phyloP scores from a whole-genome alignment of 1,140 invertebrate species.

The Penaeus japonicus region DNA sequence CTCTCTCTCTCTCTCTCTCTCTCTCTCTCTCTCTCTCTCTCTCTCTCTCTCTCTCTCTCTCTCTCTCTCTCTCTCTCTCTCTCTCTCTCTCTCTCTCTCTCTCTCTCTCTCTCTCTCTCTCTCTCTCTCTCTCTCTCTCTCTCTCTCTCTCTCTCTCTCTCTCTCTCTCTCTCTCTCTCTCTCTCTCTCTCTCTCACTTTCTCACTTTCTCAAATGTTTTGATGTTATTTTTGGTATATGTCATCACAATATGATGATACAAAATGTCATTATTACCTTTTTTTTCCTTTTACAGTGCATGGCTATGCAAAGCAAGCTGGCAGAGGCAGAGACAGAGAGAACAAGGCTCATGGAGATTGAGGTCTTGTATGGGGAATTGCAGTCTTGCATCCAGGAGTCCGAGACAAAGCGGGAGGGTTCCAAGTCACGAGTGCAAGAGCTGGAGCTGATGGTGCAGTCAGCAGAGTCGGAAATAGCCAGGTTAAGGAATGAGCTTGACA shows the following conservation, averaged over 20 bases:
- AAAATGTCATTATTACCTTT: not conserved
- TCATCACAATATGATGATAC: not conserved
- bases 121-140: no score
- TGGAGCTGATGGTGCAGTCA: conserved; percentile 58
- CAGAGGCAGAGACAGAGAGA: conserved; percentile 39
- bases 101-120: no score
- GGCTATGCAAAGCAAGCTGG: conserved; percentile 50
- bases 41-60: no score
- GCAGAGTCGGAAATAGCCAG: conserved; percentile 57
- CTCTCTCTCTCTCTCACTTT: no score
- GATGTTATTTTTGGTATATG: not conserved
- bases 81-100: no score
- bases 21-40: no score
- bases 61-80: no score
- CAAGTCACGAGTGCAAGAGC: conserved; percentile 49
- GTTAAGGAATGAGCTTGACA: conserved; percentile 45
- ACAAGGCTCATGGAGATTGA: conserved; percentile 42
- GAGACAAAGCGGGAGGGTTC: conserved; percentile 55
- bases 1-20: no score
- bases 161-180: no score
- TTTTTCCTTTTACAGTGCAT: conserved; percentile 35
- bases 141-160: no score
- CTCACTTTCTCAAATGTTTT: not conserved
- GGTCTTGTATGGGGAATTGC: conserved; percentile 49
- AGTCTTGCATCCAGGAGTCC: conserved; percentile 52